phyloP scores from a whole-genome alignment of 2,888 invertebrate species.

The Hemithea aestivaria region DNA sequence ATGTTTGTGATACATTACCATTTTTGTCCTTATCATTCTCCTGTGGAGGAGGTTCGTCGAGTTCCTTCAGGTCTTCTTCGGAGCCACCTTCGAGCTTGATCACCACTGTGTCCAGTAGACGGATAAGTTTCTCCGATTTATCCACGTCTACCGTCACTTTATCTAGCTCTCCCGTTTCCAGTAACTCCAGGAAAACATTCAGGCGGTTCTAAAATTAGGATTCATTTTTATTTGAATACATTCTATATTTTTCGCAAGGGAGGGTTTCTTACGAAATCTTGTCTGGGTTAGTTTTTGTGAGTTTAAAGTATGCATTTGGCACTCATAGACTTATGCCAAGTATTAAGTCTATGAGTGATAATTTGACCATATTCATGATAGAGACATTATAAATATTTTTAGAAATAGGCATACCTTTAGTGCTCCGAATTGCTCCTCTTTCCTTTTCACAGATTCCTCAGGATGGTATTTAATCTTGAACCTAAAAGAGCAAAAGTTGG shows the following conservation, averaged over 20 bases:
- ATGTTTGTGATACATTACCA: constrained; percentile 36
- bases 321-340: too few relatives aligned
- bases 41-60: constrained; percentile 82
- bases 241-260: too few relatives aligned
- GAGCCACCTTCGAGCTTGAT: constrained; percentile 97
- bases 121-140: constrained; percentile 89
- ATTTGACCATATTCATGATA: neutral
- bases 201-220: constrained; percentile 84
- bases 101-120: constrained; percentile 96
- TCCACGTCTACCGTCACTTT: constrained; percentile 91
- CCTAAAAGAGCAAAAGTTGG: constrained; percentile 78
- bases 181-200: constrained; percentile 91
- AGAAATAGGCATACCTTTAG: constrained; percentile 77
- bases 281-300: too few relatives aligned
- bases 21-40: constrained; percentile 55
- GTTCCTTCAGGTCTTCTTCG: constrained; percentile 90
- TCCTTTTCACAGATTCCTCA: constrained; percentile 93
- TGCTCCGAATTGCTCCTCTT: constrained; percentile 90
- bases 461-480: constrained; percentile 99
- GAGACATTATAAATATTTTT: neutral
- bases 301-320: too few relatives aligned
- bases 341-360: neutral
- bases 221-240: too few relatives aligned
- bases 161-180: constrained; percentile 86
- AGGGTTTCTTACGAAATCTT: too few relatives aligned